Percentiles rank a stretch among this genome's conserved stretches.
Evolutionary conservation across 1,140 invertebrate species (phyloP).

Genomic region (Rhyzopertha dominica): DNA sequence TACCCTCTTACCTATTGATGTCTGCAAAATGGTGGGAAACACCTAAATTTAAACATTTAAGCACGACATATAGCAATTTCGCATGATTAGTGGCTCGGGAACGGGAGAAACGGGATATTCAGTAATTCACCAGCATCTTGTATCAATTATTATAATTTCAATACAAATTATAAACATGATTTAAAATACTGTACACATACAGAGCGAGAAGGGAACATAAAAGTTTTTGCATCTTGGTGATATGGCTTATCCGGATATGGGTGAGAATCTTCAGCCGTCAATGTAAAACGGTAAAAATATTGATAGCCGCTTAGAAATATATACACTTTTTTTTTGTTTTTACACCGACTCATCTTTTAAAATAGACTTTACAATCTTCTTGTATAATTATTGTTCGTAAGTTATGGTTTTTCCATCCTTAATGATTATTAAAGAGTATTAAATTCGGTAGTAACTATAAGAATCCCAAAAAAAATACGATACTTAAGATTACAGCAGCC

Average conservation of each 20-base stretch:
- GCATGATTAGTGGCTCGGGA: no score
- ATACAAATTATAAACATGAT: constrained; percentile 65
- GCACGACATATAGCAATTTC: no score
- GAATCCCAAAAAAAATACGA: constrained; percentile 38
- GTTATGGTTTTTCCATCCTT: constrained; percentile 4
- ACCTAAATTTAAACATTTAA: no score
- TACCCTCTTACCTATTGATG: no score
- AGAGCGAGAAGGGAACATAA: constrained; percentile 52
- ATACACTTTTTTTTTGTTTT: constrained; percentile 31
- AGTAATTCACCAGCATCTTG: no score
- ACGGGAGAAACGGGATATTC: no score
- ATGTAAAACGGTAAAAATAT: constrained; percentile 34
- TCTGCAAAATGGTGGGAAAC: no score
- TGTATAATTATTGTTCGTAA: constrained; percentile 21
- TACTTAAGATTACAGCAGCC: no score
- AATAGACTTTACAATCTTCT: constrained; percentile 21
- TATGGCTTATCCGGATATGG: constrained; percentile 61
- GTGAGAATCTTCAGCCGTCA: constrained; percentile 38
- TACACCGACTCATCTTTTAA: constrained; percentile 33
- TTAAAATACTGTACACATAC: constrained; percentile 65
- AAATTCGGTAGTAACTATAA: constrained; percentile 32
- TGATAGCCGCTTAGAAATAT: constrained; percentile 40
- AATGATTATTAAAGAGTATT: constrained; percentile 13
- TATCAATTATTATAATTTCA: constrained; percentile 60
- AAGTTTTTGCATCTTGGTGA: constrained; percentile 46